Percentiles rank a stretch among this genome's conserved stretches.
Conservation (phyloP, 2,888 invertebrate species). For the Spicauda simplicius region DNA sequence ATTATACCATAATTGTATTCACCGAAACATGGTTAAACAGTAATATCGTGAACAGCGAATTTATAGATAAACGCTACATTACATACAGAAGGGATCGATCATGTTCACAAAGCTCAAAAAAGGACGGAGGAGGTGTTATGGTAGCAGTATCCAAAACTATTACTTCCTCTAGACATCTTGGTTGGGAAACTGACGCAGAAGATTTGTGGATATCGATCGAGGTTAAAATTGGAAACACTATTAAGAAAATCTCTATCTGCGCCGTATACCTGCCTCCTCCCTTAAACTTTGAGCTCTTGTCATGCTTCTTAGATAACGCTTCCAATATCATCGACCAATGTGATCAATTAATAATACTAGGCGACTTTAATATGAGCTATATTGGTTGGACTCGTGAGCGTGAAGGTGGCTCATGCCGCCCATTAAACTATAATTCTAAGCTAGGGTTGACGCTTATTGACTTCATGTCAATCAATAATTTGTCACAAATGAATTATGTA, state of each 20-base stretch:
- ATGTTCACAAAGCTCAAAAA: slow-evolving; percentile 14
- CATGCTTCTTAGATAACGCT: slow-evolving; percentile 20
- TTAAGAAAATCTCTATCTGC: slow-evolving; percentile 21
- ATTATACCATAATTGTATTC: slow-evolving; percentile 34
- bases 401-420: neutral
- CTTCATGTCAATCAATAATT: slow-evolving; percentile 32
- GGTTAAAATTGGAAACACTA: neutral
- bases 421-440: slow-evolving; percentile 4
- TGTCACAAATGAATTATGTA: slow-evolving; percentile 31
- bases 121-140: slow-evolving; percentile 37
- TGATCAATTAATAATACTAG: slow-evolving; percentile 36
- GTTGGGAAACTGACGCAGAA: slow-evolving; percentile 20
- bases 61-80: slow-evolving; percentile 31
- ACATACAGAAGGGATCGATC: slow-evolving; percentile 34
- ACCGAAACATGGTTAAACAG: slow-evolving; percentile 35
- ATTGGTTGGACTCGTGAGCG: slow-evolving; percentile 22
- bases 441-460: slow-evolving; percentile 20
- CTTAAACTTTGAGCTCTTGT: slow-evolving; percentile 25
- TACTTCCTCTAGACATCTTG: neutral
- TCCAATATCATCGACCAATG: slow-evolving; percentile 3
- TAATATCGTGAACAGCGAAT: slow-evolving; percentile 28
- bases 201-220: slow-evolving; percentile 31
- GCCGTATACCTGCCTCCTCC: slow-evolving; percentile 38
- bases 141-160: slow-evolving; percentile 30
- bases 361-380: slow-evolving; percentile 39